These are phyloP conservation scores for Zoanthus sansibaricus DNA, from an alignment of 92 coral and sea anemone species.

Conservation along the genomic window DNA sequence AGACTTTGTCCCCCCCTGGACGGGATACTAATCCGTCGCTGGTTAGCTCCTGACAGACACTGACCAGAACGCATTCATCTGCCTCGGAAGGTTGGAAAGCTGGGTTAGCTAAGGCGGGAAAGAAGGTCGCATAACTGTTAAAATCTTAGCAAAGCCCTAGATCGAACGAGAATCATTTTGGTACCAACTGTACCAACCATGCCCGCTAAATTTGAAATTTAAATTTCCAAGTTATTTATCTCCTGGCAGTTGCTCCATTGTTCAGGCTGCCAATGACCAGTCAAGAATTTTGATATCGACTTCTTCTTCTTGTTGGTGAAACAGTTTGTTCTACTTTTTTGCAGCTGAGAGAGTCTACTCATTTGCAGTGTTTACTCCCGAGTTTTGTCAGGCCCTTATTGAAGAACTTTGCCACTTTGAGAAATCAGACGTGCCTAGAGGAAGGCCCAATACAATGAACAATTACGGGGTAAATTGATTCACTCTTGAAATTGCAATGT, in stretches of 20 bases:
- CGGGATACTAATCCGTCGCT: too few species aligned
- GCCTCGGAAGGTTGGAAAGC: background rate
- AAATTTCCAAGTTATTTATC: too few species aligned
- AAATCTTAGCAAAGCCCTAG: too few species aligned
- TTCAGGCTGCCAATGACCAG: background rate
- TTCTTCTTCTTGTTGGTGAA: background rate
- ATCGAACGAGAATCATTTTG: too few species aligned
- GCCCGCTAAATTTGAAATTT: too few species aligned
- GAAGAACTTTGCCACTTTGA: constrained; percentile 90
- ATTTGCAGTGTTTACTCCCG: constrained; percentile 82
- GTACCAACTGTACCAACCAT: too few species aligned
- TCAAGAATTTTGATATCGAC: background rate
- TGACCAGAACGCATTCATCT: background rate
- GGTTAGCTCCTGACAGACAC: background rate
- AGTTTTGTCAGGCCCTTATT: constrained; percentile 72
- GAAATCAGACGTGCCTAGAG: constrained; percentile 78
- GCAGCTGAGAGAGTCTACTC: constrained; percentile 77
- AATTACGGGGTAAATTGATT: constrained; percentile 84
- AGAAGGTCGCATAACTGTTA: too few species aligned
- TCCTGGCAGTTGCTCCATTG: background rate
- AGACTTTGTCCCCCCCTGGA: too few species aligned
- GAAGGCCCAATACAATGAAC: constrained; percentile 99
- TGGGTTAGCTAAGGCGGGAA: background rate
- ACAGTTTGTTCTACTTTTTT: background rate
- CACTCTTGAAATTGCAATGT: background rate